A percentile compares a stretch with the other conserved stretches of the same genome.
Conservation (phyloP, 2,113 vertebrate species). For the Anthoscopus minutus region DNA sequence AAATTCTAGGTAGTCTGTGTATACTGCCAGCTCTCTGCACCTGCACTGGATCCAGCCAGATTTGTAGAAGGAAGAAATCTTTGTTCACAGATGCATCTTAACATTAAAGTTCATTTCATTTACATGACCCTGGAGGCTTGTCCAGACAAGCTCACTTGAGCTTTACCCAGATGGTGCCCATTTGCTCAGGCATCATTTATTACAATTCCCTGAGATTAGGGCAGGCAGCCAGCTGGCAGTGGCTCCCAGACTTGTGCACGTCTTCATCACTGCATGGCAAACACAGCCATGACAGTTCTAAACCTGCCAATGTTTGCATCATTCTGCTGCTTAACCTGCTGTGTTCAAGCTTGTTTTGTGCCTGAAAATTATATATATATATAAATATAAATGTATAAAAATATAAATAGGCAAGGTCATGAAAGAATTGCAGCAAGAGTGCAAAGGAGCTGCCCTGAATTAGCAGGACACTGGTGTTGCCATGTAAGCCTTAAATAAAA, state of each 20-base stretch:
- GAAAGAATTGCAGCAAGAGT: background rate
- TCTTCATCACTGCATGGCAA: conserved; percentile 40
- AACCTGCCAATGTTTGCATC: background rate
- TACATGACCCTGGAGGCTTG: conserved; percentile 71
- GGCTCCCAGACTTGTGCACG: background rate
- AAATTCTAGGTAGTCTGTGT: background rate
- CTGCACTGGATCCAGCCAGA: background rate
- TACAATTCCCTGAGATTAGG: conserved; percentile 58
- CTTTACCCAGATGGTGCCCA: conserved; percentile 80
- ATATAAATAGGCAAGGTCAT: background rate
- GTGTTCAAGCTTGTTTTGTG: background rate
- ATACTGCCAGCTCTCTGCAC: conserved; percentile 9
- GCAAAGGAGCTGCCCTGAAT: background rate
- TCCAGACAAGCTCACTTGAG: conserved; percentile 72
- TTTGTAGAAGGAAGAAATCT: background rate
- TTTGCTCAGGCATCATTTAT: conserved; percentile 74
- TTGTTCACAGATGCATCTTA: conserved; percentile 53
- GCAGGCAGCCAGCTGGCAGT: conserved; percentile 67
- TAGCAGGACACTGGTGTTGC: background rate
- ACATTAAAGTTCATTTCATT: conserved; percentile 63
- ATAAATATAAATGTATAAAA: background rate
- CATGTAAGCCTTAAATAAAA: background rate
- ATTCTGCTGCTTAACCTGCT: conserved; percentile 9
- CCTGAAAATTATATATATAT: background rate
- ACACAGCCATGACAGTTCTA: conserved; percentile 3